Evolutionary conservation across 1,140 invertebrate genomes (phyloP), one percentile per base, ranked within the genome.

Genomic region (Microplitis mediator): DNA sequence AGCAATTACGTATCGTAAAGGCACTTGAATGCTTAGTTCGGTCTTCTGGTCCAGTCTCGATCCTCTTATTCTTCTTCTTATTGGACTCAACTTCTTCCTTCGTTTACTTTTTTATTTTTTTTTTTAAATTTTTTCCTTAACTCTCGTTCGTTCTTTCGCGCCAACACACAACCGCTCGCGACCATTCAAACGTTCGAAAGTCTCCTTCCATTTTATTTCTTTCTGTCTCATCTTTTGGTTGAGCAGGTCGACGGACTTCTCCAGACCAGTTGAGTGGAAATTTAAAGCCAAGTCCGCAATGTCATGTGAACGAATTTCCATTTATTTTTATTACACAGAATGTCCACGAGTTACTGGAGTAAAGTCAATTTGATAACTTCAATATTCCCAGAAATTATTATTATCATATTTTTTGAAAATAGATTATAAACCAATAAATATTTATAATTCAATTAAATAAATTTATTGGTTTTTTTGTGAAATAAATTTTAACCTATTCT

Each of bases 251-350:
- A 58, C 56, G 56, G 56, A 58, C 56, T 58, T 58, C 14, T 58
- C 14, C 14, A 58, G 56, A 58, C 56, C 56, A 58, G 56, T 31
- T 23, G 56, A 58, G 56, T 58, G 56, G 56, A 58, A 58, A 58
- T 58, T 58, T 58, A n/a, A 31, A 58, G 56, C 56, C 56, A 31
- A 58, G 14, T 58, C 16, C 56, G 56, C 56, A 58, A 58, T 31
- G 56, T 58, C 56, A 58, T 58, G 23, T 58, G 14, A 58, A 58
- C 56, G 16, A 58, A 58, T 58, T 31, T 58, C 56, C 56, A 58
- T 58, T 58, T 58, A 58, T 58, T 58, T 58, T 58, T 58, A 58
- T 58, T 58, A 54, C 16, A 23, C 5, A 16, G 5, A 58, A 58
- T 58, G 56, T 58, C 14, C 16, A 23, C 14, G 3, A 58, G 56